Conservation (phyloP, 2,888 invertebrate genomes). For the Exephanes ischioxanthus region DNA sequence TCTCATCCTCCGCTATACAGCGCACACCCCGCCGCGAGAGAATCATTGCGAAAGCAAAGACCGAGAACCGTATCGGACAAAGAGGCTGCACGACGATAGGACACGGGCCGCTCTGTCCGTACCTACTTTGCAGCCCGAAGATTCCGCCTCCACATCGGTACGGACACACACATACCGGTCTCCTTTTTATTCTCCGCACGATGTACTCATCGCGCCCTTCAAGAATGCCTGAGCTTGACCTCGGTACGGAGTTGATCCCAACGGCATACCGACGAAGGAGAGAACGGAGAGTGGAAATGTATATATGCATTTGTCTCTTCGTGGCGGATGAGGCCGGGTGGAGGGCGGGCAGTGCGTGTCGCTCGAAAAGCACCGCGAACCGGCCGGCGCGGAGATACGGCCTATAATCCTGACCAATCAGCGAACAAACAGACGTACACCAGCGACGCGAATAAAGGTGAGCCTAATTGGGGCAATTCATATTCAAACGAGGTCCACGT, state of each 20-base stretch:
- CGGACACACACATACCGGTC: not conserved
- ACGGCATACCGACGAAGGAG: slow-evolving; percentile 24
- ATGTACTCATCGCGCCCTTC: slow-evolving; percentile 66
- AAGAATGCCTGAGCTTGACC: slow-evolving; percentile 73
- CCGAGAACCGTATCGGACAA: slow-evolving; percentile 5
- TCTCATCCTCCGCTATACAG: not conserved
- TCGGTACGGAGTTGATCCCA: slow-evolving; percentile 69
- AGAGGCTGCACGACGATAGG: not conserved
- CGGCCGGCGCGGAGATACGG: slow-evolving; percentile 62
- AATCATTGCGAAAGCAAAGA: slow-evolving; percentile 19
- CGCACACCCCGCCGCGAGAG: not conserved
- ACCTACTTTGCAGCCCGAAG: slow-evolving; percentile 28
- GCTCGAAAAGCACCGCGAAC: slow-evolving; percentile 37
- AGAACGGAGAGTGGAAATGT: slow-evolving; percentile 46
- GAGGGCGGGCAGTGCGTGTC: not conserved
- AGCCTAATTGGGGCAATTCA: slow-evolving; percentile 83
- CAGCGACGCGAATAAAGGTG: slow-evolving; percentile 80
- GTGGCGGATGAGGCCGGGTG: not conserved
- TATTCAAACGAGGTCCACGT: slow-evolving; percentile 82
- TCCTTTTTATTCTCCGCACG: slow-evolving; percentile 14
- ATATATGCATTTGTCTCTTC: slow-evolving; percentile 26
- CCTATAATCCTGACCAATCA: slow-evolving; percentile 81
- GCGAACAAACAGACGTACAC: slow-evolving; percentile 80
- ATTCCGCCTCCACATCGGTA: slow-evolving; percentile 36
- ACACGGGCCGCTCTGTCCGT: not conserved